A percentile compares a stretch with the other conserved stretches of the same genome.
Conservation (phyloP, 2,888 invertebrate species). For the Julus scanicus region DNA sequence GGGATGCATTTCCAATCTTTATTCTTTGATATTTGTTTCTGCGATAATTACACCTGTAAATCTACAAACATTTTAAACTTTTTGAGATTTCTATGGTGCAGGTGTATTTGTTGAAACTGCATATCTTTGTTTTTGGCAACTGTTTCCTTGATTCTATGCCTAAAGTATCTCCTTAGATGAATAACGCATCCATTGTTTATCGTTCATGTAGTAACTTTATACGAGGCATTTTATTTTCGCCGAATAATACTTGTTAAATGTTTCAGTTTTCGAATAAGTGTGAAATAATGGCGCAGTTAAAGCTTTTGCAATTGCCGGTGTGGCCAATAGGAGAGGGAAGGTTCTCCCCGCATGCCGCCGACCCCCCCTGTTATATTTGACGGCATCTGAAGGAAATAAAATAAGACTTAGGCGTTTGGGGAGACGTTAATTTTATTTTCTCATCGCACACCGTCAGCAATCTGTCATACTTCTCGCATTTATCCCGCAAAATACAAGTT, state of each 20-base stretch:
- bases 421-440: slow-evolving; percentile 55
- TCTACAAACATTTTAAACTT: too few species aligned
- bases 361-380: slow-evolving; percentile 9
- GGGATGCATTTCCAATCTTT: too few species aligned
- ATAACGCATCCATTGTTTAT: neutral
- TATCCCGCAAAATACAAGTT: slow-evolving; percentile 34
- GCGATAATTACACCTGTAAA: too few species aligned
- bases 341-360: neutral
- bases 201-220: neutral
- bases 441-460: slow-evolving; percentile 51
- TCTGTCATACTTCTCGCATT: slow-evolving; percentile 50
- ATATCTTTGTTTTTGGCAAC: neutral
- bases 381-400: slow-evolving; percentile 48
- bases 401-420: slow-evolving; percentile 52
- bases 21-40: too few species aligned
- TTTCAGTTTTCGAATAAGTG: slow-evolving; percentile 40
- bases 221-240: slow-evolving; percentile 31
- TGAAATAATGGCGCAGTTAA: slow-evolving; percentile 32
- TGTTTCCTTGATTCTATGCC: neutral
- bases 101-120: neutral
- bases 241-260: slow-evolving; percentile 37
- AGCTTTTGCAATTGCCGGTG: neutral
- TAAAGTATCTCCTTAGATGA: neutral
- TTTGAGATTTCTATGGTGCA: neutral
- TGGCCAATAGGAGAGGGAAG: neutral